Percentiles rank a stretch among this genome's conserved stretches.
phyloP scores from a whole-genome alignment of 2,113 vertebrate genomes.

The Bucco capensis region DNA sequence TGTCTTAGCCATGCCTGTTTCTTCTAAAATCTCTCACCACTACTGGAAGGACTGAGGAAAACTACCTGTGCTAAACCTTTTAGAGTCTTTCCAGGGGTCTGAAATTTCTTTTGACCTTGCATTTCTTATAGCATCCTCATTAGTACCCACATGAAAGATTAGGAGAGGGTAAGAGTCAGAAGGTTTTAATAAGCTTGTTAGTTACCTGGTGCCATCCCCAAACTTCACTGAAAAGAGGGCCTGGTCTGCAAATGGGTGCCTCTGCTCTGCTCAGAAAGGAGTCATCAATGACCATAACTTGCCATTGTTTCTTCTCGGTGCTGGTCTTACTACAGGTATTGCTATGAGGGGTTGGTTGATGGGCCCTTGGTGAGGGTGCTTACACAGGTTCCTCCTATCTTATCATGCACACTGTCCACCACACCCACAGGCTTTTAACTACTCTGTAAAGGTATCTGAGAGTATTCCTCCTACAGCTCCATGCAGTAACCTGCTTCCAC shows the following conservation, averaged over 20 bases:
- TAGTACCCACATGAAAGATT: neutral
- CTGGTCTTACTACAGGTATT: neutral
- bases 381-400: neutral
- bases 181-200: neutral
- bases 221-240: neutral
- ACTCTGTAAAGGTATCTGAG: neutral
- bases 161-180: neutral
- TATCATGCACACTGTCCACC: accelerated
- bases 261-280: neutral
- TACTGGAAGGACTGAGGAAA: neutral
- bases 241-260: neutral
- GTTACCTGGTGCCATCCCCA: neutral
- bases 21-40: neutral
- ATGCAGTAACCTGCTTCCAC: too few species aligned
- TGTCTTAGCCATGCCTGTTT: neutral
- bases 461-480: neutral
- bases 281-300: neutral
- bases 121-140: neutral
- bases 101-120: neutral
- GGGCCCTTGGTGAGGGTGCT: neutral
- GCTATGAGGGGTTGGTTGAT: accelerated
- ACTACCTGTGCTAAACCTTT: neutral
- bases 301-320: accelerated
- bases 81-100: neutral
- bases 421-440: too few species aligned